These are phyloP conservation scores for Orycteropus afer DNA, from an alignment of 2,113 vertebrate species.

Conservation along the genomic window DNA sequence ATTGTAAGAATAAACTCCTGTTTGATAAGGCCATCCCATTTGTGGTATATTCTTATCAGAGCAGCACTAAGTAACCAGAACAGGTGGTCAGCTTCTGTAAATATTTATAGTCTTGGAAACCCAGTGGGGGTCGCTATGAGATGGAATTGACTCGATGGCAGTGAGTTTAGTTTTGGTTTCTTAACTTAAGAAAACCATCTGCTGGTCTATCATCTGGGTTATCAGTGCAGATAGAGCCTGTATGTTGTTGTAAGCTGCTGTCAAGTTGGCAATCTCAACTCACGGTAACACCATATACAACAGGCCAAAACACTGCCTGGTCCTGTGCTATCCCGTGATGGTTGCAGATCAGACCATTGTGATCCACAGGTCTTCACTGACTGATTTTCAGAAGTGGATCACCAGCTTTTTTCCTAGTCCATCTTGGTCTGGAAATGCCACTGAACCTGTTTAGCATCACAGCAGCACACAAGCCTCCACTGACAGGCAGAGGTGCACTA, in stretches of 20 bases:
- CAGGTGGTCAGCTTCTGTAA: no score
- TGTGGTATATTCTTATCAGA: no score
- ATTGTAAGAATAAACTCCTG: no score
- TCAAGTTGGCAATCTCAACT: background rate
- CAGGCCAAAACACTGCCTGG: background rate
- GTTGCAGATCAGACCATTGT: background rate
- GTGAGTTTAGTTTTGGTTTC: no score
- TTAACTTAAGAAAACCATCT: background rate
- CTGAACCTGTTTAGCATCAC: background rate
- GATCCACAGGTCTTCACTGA: background rate
- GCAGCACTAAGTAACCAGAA: no score
- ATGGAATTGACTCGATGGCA: no score
- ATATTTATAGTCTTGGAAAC: no score
- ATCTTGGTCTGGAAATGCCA: background rate
- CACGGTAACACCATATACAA: background rate
- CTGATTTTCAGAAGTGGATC: background rate
- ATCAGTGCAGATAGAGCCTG: rapidly evolving
- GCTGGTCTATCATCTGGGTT: background rate
- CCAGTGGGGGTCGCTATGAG: no score
- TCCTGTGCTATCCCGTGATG: background rate
- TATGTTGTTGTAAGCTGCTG: background rate
- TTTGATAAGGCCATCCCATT: no score
- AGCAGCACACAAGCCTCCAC: background rate
- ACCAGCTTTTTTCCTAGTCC: background rate
- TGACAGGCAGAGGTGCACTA: background rate